A percentile compares a stretch with the other conserved stretches of the same genome.
Conservation (phyloP, 2,113 vertebrate genomes). For the Ardeotis arabs region DNA sequence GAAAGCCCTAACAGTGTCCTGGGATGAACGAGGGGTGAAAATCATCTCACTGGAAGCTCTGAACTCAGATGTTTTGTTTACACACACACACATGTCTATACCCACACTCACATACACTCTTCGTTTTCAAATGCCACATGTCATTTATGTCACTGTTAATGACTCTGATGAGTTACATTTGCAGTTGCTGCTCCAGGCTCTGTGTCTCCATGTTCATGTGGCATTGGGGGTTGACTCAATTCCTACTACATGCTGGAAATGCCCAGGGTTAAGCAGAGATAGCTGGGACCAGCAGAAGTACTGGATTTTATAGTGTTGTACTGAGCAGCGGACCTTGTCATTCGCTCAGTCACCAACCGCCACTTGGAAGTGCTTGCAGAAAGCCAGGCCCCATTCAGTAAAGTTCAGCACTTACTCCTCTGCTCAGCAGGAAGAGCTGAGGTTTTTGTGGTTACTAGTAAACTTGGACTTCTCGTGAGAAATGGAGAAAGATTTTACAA, state of each 20-base stretch:
- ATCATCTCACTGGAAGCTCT: constrained; percentile 32
- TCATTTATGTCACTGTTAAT: constrained; percentile 43
- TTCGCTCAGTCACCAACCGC: neutral
- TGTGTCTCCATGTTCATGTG: neutral
- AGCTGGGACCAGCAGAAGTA: neutral
- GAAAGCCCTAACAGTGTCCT: constrained; percentile 13
- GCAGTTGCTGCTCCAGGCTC: neutral
- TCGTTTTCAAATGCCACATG: constrained; percentile 43
- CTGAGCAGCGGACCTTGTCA: neutral
- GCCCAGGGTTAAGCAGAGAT: neutral
- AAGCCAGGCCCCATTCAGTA: neutral
- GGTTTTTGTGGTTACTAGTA: neutral
- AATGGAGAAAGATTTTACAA: neutral
- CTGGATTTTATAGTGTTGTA: neutral
- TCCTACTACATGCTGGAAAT: neutral
- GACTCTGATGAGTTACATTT: constrained; percentile 32
- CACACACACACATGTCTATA: neutral
- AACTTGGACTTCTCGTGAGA: neutral
- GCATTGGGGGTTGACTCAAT: constrained; percentile 5
- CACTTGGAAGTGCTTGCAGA: neutral
- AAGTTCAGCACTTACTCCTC: neutral
- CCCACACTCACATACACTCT: neutral
- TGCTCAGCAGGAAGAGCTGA: neutral
- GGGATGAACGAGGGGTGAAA: constrained; percentile 33
- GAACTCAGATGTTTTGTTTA: constrained; percentile 40